These are phyloP conservation scores for Drosophila malerkotliana DNA, from an alignment of 1,140 invertebrate genomes.

Conservation along the genomic window DNA sequence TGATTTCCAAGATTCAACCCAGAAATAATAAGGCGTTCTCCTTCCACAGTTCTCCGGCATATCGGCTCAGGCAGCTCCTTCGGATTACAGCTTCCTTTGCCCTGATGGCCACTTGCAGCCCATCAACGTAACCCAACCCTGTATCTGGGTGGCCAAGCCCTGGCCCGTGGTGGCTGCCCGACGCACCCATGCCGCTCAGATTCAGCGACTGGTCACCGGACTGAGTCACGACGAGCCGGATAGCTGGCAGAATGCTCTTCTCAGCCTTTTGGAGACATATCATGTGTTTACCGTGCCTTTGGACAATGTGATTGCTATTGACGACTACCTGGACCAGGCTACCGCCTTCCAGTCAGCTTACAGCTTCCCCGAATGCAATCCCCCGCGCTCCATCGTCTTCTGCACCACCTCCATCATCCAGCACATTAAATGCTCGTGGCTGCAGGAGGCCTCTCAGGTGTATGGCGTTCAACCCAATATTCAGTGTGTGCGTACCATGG, in stretches of 20 bases:
- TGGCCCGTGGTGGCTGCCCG: slow-evolving; percentile 89
- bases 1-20: neutral
- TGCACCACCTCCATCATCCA: slow-evolving; percentile 88
- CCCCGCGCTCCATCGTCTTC: slow-evolving; percentile 86
- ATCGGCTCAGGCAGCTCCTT: slow-evolving; percentile 78
- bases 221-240: slow-evolving; percentile 74
- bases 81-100: slow-evolving; percentile 90
- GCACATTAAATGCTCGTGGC: slow-evolving; percentile 89
- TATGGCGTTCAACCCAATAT: slow-evolving; percentile 90
- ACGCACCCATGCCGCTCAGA: slow-evolving; percentile 85
- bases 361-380: slow-evolving; percentile 87
- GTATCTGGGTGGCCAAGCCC: slow-evolving; percentile 91
- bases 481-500: slow-evolving; percentile 86
- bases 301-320: slow-evolving; percentile 85
- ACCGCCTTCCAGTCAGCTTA: slow-evolving; percentile 87
- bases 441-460: slow-evolving; percentile 88
- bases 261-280: slow-evolving; percentile 85
- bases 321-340: slow-evolving; percentile 86
- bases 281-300: slow-evolving; percentile 84
- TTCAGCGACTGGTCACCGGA: slow-evolving; percentile 85
- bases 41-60: slow-evolving; percentile 67
- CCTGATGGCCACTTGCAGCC: slow-evolving; percentile 90
- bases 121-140: slow-evolving; percentile 86
- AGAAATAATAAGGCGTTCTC: neutral
- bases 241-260: slow-evolving; percentile 85